Base-by-base conservation (phyloP, 2,888 invertebrate genomes). In the Gonocerus acuteangulatus region DNA sequence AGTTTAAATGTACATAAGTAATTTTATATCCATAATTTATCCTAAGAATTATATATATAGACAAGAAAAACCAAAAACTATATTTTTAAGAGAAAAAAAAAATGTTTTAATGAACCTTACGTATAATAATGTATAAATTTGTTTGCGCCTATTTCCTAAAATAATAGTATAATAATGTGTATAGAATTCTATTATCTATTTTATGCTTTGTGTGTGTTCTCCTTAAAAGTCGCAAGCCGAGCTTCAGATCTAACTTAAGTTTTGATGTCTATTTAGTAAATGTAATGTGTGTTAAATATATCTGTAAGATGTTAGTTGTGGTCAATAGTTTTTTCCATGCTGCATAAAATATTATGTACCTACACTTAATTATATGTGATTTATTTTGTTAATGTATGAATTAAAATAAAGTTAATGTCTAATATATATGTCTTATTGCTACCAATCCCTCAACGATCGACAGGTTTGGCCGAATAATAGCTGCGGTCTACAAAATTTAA, bases 211-310 rank as follows among this genome's bases (percentile, higher is more conserved):
- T 51, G 61, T 61, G 65, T 62, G 60, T 62, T 62, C 52, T 56
- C 62, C 42, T 60, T 52, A 39, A 62, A 48, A 48, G 44, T 23
- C 23, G 42, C 42, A 42, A 54, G 65, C 62, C 56, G 59, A 62
- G 62, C 59, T 61, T 65, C 51, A 63, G 54, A 54, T 54, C 65
- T 62, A 45, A 39, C 51, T 57, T 65, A 61, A 51, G 48, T 63
- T 65, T 63, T 59, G 63, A 60, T 65, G 65, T 65, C 65, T 65
- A 65, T 58, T 63, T 54, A 52, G 51, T 63, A 65, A 56, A 58
- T 61, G 61, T 52, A 62, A 60, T 65, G 63, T 63, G 65, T 65
- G 63, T 63, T 59, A 59, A 52, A 45, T 52, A 59, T 59, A 44
- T 52, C 52, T 18, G 51, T 39, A 42, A 51, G 54, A 52, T 60